phyloP scores from a whole-genome alignment of 2,888 invertebrate species.

The Megamerina dolium region DNA sequence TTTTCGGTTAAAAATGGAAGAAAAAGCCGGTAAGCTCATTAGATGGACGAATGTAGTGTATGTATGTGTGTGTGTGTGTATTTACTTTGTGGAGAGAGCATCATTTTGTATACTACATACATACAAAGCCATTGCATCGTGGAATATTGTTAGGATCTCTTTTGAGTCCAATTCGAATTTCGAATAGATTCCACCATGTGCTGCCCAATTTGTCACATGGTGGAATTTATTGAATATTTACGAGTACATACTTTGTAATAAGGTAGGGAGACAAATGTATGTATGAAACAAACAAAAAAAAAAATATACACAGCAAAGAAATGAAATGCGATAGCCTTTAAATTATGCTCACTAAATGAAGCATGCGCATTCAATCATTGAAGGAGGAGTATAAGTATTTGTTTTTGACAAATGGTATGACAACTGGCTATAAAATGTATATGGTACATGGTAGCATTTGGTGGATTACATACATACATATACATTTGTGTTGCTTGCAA shows the following conservation, averaged over 20 bases:
- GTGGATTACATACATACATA: slow-evolving; percentile 18
- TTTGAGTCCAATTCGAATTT: slow-evolving; percentile 11
- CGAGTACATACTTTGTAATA: slow-evolving; percentile 17
- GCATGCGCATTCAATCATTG: slow-evolving; percentile 35
- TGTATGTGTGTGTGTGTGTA: no score
- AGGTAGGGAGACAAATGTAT: slow-evolving; percentile 13
- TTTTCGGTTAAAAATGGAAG: no score
- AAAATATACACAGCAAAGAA: no score
- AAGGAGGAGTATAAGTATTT: slow-evolving; percentile 42
- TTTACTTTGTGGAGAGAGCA: no score
- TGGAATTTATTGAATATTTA: slow-evolving; percentile 25
- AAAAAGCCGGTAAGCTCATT: no score
- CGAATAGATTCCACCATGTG: slow-evolving; percentile 39
- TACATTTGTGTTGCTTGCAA: slow-evolving; percentile 2
- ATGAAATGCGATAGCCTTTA: no score
- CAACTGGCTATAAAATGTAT: slow-evolving; percentile 45
- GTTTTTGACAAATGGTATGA: slow-evolving; percentile 47
- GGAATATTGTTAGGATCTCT: no score
- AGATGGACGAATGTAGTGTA: no score
- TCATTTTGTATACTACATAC: no score
- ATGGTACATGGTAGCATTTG: slow-evolving; percentile 35
- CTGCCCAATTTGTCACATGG: slow-evolving; percentile 32
- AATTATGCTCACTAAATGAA: slow-evolving; percentile 10
- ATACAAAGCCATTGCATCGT: no score
- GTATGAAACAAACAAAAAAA: no score